A percentile compares a stretch with the other conserved stretches of the same genome.
Conservation (phyloP, 1,140 invertebrate genomes). For the Diorhabda sublineata region DNA sequence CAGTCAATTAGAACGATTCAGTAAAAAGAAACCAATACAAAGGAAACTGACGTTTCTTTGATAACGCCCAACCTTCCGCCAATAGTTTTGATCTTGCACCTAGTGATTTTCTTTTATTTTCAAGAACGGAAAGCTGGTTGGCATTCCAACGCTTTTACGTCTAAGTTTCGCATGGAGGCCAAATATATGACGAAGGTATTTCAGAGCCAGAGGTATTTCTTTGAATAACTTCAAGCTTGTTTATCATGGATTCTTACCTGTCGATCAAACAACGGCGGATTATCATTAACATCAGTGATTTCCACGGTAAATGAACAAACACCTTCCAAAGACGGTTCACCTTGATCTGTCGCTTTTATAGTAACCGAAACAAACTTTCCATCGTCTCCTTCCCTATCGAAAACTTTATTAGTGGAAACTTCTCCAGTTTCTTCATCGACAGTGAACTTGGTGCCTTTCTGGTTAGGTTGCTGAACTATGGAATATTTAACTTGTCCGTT, state of each 20-base stretch:
- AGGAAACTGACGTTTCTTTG: too few relatives aligned
- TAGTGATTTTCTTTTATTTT: too few relatives aligned
- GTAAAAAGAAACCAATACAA: too few relatives aligned
- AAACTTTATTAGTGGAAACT: conserved; percentile 92
- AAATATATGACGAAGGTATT: too few relatives aligned
- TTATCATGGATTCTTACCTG: conserved; percentile 59
- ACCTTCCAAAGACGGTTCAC: conserved; percentile 90
- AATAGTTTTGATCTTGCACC: too few relatives aligned
- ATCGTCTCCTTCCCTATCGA: conserved; percentile 91
- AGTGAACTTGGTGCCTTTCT: conserved; percentile 92
- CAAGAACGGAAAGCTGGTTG: too few relatives aligned
- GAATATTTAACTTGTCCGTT: conserved; percentile 91
- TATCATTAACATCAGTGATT: conserved; percentile 93
- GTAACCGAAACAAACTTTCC: conserved; percentile 94
- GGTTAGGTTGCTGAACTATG: conserved; percentile 93
- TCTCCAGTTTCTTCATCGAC: conserved; percentile 93
- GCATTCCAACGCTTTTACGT: too few relatives aligned
- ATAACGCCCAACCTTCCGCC: too few relatives aligned
- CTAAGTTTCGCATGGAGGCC: too few relatives aligned
- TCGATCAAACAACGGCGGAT: conserved; percentile 89
- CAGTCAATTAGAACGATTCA: too few relatives aligned
- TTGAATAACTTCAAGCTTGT: too few relatives aligned
- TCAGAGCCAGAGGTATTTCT: too few relatives aligned
- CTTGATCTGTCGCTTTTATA: conserved; percentile 93
- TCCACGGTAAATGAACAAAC: conserved; percentile 95